phyloP scores from a whole-genome alignment of 2,797 vertebrate genomes.

The Sorex maritimensis region DNA sequence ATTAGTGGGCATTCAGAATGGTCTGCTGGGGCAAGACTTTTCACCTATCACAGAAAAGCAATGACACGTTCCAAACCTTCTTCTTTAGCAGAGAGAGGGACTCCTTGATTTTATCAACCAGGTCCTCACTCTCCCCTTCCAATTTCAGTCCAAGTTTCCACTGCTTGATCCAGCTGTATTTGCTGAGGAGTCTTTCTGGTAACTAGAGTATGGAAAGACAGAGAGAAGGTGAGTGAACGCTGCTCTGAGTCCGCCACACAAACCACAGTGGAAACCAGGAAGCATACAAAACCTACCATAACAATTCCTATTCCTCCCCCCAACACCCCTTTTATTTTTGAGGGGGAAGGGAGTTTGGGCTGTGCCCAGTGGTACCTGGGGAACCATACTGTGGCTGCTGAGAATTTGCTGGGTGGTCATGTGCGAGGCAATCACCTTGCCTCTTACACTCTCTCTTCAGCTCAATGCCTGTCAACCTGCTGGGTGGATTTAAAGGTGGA shows the following conservation, averaged over 20 bases:
- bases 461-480: neutral
- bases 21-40: neutral
- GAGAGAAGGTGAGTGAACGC: constrained; percentile 65
- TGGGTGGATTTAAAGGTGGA: neutral
- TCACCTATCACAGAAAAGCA: constrained; percentile 15
- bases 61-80: constrained; percentile 91
- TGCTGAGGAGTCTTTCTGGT: constrained; percentile 92
- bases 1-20: neutral
- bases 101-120: constrained; percentile 91
- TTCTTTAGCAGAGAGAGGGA: constrained; percentile 94
- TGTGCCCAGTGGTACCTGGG: neutral
- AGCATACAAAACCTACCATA: neutral
- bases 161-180: constrained; percentile 93
- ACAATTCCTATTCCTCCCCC: neutral
- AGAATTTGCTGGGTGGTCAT: too few species aligned
- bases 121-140: constrained; percentile 88
- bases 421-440: too few species aligned
- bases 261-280: constrained; percentile 1
- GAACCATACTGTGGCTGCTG: neutral
- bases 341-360: too few species aligned
- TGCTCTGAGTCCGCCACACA: neutral
- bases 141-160: constrained; percentile 94
- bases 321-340: too few species aligned
- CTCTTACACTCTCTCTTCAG: too few species aligned
- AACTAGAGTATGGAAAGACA: constrained; percentile 91